A percentile compares a stretch with the other conserved stretches of the same genome.
Conservation (phyloP, 92 coral and sea anemone species). For the Chrysogorgia sp. region DNA sequence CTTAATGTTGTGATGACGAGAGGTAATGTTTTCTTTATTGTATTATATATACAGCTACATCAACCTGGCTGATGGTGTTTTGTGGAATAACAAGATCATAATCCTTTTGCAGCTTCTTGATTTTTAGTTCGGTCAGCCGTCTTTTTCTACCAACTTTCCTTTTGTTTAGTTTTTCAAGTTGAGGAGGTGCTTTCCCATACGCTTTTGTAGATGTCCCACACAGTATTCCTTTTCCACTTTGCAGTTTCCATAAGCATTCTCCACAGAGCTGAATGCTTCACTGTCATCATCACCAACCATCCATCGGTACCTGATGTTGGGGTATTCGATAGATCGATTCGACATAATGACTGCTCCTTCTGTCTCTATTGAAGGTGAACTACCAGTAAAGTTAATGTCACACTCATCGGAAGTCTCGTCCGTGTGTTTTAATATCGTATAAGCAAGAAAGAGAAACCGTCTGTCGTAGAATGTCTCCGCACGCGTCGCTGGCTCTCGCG, state of each 20-base stretch:
- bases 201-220: conserved; percentile 60
- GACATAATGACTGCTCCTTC: conserved; percentile 49
- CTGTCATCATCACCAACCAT: conserved; percentile 69
- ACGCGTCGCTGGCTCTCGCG: no score
- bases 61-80: no score
- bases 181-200: conserved; percentile 49
- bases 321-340: conserved; percentile 36
- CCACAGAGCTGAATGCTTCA: conserved; percentile 43
- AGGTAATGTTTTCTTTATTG: no score
- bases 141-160: conserved; percentile 14
- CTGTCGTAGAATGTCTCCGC: no score
- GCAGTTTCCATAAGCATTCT: conserved; percentile 26
- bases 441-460: no score
- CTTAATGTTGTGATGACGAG: no score
- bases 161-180: neutral
- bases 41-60: no score
- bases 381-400: conserved; percentile 50
- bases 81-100: conserved; percentile 5
- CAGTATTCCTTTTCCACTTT: conserved; percentile 52
- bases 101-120: conserved; percentile 1
- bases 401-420: no score
- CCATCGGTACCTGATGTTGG: conserved; percentile 52
- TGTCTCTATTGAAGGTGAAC: conserved; percentile 62
- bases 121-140: conserved; percentile 10
- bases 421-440: no score